phyloP scores from a whole-genome alignment of 2,797 vertebrate species.

The Myotis findleyi region DNA sequence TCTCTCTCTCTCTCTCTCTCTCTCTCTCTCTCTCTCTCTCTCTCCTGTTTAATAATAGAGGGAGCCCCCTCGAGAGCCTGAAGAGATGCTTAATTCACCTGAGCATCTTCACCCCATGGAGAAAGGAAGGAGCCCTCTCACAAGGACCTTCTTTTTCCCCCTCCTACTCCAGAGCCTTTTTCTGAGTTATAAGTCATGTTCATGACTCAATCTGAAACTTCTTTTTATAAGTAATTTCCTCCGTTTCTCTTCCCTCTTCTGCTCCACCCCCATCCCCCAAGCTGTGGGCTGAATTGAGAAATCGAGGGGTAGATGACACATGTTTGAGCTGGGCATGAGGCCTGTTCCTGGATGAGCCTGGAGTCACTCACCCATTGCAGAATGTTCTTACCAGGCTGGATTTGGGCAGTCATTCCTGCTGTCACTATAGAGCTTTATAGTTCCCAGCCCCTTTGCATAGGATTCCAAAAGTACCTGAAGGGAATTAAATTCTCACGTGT shows the following conservation, averaged over 20 bases:
- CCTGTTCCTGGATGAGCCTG: not conserved
- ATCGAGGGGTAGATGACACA: slow-evolving; percentile 36
- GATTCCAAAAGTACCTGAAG: not conserved
- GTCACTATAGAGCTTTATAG: not conserved
- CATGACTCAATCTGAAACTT: slow-evolving; percentile 77
- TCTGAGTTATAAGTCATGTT: slow-evolving; percentile 56
- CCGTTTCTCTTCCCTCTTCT: slow-evolving; percentile 65
- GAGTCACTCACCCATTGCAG: not conserved
- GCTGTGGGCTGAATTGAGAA: slow-evolving; percentile 70
- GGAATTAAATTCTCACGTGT: not conserved
- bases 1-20: too few species aligned
- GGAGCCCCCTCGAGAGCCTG: not conserved
- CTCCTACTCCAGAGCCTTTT: slow-evolving; percentile 15
- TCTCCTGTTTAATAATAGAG: not conserved
- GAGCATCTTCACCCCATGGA: not conserved
- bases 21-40: not conserved
- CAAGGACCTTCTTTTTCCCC: not conserved
- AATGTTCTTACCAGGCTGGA: not conserved
- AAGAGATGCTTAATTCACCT: not conserved
- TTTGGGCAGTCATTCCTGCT: not conserved
- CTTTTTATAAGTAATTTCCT: slow-evolving; percentile 77
- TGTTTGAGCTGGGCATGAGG: not conserved
- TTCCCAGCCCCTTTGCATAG: not conserved
- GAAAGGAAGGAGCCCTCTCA: not conserved
- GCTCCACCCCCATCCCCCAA: slow-evolving; percentile 22